Conservation (phyloP, 2,888 invertebrate species). For the Phortica magna region DNA sequence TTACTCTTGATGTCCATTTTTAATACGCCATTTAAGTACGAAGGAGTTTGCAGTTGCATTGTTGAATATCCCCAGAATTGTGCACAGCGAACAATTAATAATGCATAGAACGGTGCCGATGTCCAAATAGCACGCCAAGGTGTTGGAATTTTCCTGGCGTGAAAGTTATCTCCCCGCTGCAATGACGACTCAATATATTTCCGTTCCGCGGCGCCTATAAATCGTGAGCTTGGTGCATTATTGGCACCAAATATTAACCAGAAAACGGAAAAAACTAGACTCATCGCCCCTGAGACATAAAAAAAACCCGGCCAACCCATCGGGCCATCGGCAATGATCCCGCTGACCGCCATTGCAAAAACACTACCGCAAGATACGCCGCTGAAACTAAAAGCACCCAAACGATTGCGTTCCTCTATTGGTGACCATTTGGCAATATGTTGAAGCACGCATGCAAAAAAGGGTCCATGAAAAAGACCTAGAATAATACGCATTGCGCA, state of each 20-base stretch:
- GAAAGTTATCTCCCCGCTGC: conserved; percentile 48
- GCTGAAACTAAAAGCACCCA: conserved; percentile 80
- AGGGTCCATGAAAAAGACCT: conserved; percentile 84
- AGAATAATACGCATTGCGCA: conserved; percentile 82
- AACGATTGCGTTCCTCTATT: conserved; percentile 80
- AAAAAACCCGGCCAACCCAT: conserved; percentile 84
- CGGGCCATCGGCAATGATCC: conserved; percentile 80
- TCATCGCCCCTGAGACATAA: conserved; percentile 80
- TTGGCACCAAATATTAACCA: conserved; percentile 82
- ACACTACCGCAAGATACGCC: conserved; percentile 85
- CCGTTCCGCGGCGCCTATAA: conserved; percentile 80
- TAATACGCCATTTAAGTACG: conserved; percentile 82
- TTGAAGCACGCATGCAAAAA: conserved; percentile 84
- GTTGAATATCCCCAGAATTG: conserved; percentile 86
- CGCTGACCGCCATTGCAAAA: conserved; percentile 82
- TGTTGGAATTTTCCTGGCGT: conserved; percentile 75
- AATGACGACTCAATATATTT: conserved; percentile 81
- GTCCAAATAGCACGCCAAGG: conserved; percentile 84
- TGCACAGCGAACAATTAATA: conserved; percentile 81
- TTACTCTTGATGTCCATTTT: conserved; percentile 81
- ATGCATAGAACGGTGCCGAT: conserved; percentile 82
- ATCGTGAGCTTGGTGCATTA: conserved; percentile 79
- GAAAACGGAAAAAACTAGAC: conserved; percentile 79
- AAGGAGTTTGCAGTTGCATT: conserved; percentile 82
- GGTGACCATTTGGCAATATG: conserved; percentile 86